Percentiles rank a stretch among this genome's conserved stretches.
Conservation (phyloP, 2,797 vertebrate genomes). For the Etheostoma nigrum region DNA sequence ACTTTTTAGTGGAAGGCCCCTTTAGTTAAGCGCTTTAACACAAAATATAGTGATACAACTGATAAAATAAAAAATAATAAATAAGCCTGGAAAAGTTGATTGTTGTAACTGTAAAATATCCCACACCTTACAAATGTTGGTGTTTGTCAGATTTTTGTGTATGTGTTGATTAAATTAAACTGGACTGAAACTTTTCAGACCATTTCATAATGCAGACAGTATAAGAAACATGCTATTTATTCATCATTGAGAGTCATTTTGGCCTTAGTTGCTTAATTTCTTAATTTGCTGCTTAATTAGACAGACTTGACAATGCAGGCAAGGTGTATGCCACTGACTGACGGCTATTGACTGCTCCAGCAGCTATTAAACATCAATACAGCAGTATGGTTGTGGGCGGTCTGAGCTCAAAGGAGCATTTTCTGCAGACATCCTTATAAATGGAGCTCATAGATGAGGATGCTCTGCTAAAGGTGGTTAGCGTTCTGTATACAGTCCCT, state of each 20-base stretch:
- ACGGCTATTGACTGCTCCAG: background rate
- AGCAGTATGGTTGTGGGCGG: conserved; percentile 1
- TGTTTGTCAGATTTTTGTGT: background rate
- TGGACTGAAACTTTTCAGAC: background rate
- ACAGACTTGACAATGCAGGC: background rate
- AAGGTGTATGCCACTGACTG: background rate
- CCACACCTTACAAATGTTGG: background rate
- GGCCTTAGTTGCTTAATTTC: background rate
- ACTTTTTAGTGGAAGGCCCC: background rate
- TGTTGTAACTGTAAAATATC: background rate
- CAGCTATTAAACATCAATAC: conserved; percentile 30
- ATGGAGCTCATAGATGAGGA: conserved; percentile 14
- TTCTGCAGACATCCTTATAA: conserved; percentile 12
- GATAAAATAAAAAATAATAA: too few species aligned
- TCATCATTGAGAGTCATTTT: background rate
- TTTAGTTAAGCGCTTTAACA: background rate
- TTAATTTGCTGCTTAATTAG: background rate
- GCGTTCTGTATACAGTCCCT: conserved; percentile 1
- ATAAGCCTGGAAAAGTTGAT: background rate
- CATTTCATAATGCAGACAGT: background rate
- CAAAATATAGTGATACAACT: background rate
- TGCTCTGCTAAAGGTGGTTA: conserved; percentile 1
- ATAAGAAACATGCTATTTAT: background rate
- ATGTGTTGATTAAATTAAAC: background rate
- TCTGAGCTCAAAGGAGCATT: conserved; percentile 26